Base-by-base conservation (phyloP, 2,888 invertebrate species). In the Chaetogeoica ovagalla region DNA sequence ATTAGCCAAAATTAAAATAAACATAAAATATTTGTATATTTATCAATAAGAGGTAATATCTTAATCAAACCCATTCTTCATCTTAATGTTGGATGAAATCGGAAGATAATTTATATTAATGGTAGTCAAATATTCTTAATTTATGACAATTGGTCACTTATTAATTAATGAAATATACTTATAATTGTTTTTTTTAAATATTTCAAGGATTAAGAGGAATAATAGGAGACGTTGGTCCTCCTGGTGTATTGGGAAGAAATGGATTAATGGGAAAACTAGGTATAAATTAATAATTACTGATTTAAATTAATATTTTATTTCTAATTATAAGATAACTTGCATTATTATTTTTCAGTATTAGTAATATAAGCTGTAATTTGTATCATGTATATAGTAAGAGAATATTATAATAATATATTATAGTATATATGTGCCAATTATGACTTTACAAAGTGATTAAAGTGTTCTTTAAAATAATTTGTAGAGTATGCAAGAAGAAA, bases 151-250 rank as follows among this genome's bases (percentile, higher is more conserved):
- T 19, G 2, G 8, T 19, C 23, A 8, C 9, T 52, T 52, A 52
- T 69, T 30, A 48, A 48, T 48, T 48, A 48, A 3, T 13, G 13
- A 48, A 48, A 48, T 48, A n/a, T 57, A 4, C 17, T 43, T 43
- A 7, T 43, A 9, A 43, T 43, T 43, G 39, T 59, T 71, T 30
- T 17, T 17, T 52, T 57, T 66, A 15, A 17, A 82, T 82, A 13
- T 73, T 83, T 7, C 76, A 83, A n/a, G 86, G 87, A 17, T 68
- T 83, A 23, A 84, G 84, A 81, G 87, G 86, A 77, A 60, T 82
- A 13, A 83, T 83, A 43, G 84, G 84, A 59, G 83, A 84, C n/a
- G 13, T 0, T 0, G 83, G 83, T 39, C 48, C 55, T 1, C 15
- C 21, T 19, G 83, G 82, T 59, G n/a, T 52, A n/a, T 57, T 59